Evolutionary conservation across 2,888 invertebrate species (phyloP).

Genomic region (Diploptera punctata): DNA sequence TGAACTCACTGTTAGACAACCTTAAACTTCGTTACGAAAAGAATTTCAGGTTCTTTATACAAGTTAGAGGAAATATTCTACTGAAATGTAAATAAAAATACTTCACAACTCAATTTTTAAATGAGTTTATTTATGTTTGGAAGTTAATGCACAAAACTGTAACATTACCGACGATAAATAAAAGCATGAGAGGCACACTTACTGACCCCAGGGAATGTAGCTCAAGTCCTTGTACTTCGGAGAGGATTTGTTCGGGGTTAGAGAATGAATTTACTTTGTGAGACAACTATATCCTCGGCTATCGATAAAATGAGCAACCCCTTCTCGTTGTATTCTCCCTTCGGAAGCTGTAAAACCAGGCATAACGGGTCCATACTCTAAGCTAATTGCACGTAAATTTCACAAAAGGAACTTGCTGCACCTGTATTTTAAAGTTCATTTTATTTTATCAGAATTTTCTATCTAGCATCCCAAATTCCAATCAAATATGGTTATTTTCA

Average conservation of each 20-base stretch:
- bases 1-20: too few relatives aligned
- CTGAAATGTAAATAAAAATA: too few relatives aligned
- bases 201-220: background rate
- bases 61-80: too few relatives aligned
- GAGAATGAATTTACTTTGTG: constrained; percentile 8
- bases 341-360: background rate
- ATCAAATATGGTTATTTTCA: too few relatives aligned
- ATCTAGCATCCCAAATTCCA: background rate
- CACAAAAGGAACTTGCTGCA: background rate
- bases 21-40: too few relatives aligned
- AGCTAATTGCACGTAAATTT: constrained; percentile 11
- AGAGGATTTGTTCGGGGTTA: background rate
- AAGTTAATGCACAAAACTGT: too few relatives aligned
- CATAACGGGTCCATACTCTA: background rate
- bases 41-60: too few relatives aligned
- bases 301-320: background rate
- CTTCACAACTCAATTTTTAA: too few relatives aligned
- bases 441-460: background rate
- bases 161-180: background rate
- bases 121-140: too few relatives aligned
- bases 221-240: background rate
- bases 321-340: too few relatives aligned
- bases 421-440: background rate
- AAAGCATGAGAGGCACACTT: background rate
- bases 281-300: background rate